These are phyloP conservation scores for Heterodera carotae DNA, from an alignment of 1,140 invertebrate genomes.

Conservation along the genomic window DNA sequence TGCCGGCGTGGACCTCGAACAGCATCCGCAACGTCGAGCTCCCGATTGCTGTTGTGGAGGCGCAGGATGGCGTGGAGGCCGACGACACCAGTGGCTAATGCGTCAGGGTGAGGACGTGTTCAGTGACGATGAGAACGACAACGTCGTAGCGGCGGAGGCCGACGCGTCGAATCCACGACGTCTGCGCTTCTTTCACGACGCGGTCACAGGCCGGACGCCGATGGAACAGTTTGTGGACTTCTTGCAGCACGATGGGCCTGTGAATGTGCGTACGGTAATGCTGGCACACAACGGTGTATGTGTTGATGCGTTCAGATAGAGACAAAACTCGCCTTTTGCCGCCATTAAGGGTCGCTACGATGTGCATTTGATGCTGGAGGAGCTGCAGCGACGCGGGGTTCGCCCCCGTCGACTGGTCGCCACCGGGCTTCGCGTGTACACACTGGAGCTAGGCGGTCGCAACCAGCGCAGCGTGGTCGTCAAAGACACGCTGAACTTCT, in stretches of 20 bases:
- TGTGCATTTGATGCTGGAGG: background rate
- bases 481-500: conserved; percentile 30
- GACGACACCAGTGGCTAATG: background rate
- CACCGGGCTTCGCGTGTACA: background rate
- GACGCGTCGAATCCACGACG: background rate
- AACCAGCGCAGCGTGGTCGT: conserved; percentile 6
- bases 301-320: background rate
- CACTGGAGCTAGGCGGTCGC: background rate
- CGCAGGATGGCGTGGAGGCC: background rate
- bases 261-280: background rate
- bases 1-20: background rate
- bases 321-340: background rate
- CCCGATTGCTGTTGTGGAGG: background rate
- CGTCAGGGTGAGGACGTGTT: background rate
- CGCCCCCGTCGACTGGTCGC: background rate
- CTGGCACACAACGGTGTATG: background rate
- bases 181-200: background rate
- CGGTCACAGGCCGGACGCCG: background rate
- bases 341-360: background rate
- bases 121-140: background rate
- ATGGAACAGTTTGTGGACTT: background rate
- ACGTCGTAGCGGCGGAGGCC: too few species aligned
- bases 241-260: background rate
- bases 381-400: background rate
- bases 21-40: background rate